phyloP scores from a whole-genome alignment of 2,888 invertebrate genomes.

The Hipparchia semele region DNA sequence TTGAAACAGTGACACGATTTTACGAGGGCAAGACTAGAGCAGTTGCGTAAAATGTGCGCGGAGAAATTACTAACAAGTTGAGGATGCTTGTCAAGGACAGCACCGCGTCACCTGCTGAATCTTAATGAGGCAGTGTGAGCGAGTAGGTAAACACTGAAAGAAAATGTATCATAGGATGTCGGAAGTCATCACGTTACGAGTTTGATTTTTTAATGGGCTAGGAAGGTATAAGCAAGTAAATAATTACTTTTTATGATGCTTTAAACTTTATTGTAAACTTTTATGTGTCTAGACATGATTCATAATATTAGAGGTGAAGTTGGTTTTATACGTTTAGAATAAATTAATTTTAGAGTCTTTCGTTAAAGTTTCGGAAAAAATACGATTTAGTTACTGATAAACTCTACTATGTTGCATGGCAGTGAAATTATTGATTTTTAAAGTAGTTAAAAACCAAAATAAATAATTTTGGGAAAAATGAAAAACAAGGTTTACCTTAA shows the following conservation, averaged over 20 bases:
- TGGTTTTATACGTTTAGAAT: too few species aligned
- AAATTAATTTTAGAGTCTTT: too few species aligned
- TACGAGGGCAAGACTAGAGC: conserved; percentile 65
- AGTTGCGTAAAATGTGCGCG: conserved; percentile 68
- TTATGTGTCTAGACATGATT: too few species aligned
- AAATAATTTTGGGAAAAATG: background rate
- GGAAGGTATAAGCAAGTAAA: background rate
- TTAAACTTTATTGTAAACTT: background rate
- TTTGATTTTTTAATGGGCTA: background rate
- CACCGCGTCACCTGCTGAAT: conserved; percentile 55
- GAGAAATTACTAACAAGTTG: conserved; percentile 76
- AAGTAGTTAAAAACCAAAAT: background rate
- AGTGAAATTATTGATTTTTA: background rate
- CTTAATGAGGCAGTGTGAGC: conserved; percentile 47
- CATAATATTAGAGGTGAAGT: too few species aligned
- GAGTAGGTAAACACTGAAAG: conserved; percentile 4
- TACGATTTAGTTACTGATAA: too few species aligned
- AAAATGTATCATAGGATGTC: background rate
- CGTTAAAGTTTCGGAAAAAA: too few species aligned
- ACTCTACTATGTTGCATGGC: background rate
- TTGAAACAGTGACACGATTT: conserved; percentile 79
- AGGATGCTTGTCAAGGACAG: conserved; percentile 70
- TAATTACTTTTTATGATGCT: background rate
- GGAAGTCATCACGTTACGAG: background rate
- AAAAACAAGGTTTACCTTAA: conserved; percentile 60